Conservation (phyloP, 2,797 vertebrate species). For the Limnodromus scolopaceus region DNA sequence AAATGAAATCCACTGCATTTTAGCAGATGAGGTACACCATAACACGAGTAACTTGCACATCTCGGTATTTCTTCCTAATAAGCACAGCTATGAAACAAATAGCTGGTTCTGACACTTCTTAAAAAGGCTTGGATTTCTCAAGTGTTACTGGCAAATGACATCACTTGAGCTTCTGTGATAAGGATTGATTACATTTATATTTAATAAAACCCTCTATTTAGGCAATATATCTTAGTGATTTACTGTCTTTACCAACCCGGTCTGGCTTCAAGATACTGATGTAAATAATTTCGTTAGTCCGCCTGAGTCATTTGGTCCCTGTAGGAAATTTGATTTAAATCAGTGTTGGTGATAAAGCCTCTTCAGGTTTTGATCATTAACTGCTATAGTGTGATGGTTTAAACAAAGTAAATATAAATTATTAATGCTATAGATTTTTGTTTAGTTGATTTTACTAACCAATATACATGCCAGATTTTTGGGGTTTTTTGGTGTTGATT, state of each 20-base stretch:
- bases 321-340: neutral
- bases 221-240: neutral
- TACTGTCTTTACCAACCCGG: neutral
- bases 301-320: neutral
- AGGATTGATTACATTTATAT: neutral
- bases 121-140: neutral
- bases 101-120: neutral
- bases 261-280: neutral
- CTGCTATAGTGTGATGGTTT: neutral
- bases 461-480: neutral
- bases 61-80: neutral
- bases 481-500: neutral
- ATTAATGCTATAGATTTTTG: neutral
- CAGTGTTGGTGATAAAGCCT: neutral
- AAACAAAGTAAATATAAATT: neutral
- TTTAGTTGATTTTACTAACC: neutral
- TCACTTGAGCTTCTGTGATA: neutral
- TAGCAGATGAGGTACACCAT: rapidly evolving
- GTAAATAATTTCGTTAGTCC: neutral
- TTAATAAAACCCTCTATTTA: neutral
- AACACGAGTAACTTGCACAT: neutral
- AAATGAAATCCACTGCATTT: neutral
- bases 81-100: neutral
- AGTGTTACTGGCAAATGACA: neutral
- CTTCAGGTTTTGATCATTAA: neutral